Evolutionary conservation across 2,113 vertebrate genomes (phyloP).

Genomic region (Xerus inauris): DNA sequence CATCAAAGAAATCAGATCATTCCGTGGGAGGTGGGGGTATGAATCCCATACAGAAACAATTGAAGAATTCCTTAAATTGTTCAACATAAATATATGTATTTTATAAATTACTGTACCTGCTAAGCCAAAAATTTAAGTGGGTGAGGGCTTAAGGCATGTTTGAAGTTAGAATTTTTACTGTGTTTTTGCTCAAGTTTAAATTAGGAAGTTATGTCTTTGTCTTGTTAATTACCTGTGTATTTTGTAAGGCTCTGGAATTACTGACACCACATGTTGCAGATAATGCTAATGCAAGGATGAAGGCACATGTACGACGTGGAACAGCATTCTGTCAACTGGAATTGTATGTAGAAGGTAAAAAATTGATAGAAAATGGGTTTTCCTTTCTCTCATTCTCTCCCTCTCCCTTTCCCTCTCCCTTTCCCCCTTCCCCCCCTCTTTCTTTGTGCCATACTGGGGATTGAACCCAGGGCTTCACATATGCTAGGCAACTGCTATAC

Average conservation of each 20-base stretch:
- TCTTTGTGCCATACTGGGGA: neutral
- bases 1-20: neutral
- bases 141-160: neutral
- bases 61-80: neutral
- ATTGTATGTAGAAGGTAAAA: slow-evolving; percentile 94
- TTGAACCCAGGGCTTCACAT: neutral
- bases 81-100: neutral
- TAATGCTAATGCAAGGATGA: slow-evolving; percentile 91
- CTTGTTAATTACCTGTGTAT: neutral
- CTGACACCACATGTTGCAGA: slow-evolving; percentile 91
- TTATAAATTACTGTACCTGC: neutral
- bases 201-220: neutral
- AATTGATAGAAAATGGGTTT: neutral
- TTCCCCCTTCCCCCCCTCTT: no score
- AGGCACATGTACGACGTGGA: slow-evolving; percentile 93
- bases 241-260: slow-evolving; percentile 92
- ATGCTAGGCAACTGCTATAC: neutral
- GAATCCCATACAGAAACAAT: neutral
- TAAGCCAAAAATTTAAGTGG: neutral
- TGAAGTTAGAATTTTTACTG: neutral
- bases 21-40: neutral
- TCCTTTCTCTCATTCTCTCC: no score
- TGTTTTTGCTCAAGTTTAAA: slow-evolving; percentile 50
- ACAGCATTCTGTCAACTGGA: slow-evolving; percentile 95
- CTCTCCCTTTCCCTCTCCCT: no score